Evolutionary conservation across 2,113 vertebrate species (phyloP).

Genomic region (Hippopotamus amphibius): DNA sequence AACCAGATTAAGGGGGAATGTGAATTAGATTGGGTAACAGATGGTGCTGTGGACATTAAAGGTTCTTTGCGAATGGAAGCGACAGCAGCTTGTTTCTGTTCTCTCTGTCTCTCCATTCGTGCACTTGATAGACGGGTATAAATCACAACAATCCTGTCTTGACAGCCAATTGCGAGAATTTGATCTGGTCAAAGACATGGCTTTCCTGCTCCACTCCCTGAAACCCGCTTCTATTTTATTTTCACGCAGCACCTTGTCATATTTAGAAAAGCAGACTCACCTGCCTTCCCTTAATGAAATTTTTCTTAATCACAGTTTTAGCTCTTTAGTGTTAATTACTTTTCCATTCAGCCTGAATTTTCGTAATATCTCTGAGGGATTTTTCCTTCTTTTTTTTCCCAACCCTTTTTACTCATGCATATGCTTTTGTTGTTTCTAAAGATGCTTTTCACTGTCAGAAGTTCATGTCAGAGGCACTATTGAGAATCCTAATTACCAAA

Average conservation of each 20-base stretch:
- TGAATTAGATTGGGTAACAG: conserved; percentile 99
- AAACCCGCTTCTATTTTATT: conserved; percentile 87
- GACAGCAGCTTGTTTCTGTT: conserved; percentile 90
- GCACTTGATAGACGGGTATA: conserved; percentile 97
- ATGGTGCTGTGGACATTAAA: conserved; percentile 98
- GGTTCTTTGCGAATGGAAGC: conserved; percentile 94
- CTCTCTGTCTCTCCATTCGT: conserved; percentile 84
- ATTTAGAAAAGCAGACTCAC: conserved; percentile 85
- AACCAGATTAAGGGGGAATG: conserved; percentile 97
- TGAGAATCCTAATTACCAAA: conserved; percentile 81
- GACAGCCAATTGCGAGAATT: conserved; percentile 99
- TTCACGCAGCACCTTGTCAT: conserved; percentile 83
- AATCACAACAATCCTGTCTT: conserved; percentile 98
- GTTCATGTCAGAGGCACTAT: conserved; percentile 82
- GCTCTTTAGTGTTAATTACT: conserved; percentile 91
- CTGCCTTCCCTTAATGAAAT: conserved; percentile 88
- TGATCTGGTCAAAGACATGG: conserved; percentile 99
- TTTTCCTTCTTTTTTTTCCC: neutral
- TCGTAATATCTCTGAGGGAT: conserved; percentile 81
- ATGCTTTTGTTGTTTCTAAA: conserved; percentile 81
- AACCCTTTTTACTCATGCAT: conserved; percentile 24
- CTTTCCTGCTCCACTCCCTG: conserved; percentile 87
- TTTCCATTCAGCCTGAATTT: conserved; percentile 86
- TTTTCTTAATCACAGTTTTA: conserved; percentile 90
- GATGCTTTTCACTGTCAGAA: conserved; percentile 80